phyloP scores from a whole-genome alignment of 1,140 invertebrate genomes.

The Plodia interpunctella region DNA sequence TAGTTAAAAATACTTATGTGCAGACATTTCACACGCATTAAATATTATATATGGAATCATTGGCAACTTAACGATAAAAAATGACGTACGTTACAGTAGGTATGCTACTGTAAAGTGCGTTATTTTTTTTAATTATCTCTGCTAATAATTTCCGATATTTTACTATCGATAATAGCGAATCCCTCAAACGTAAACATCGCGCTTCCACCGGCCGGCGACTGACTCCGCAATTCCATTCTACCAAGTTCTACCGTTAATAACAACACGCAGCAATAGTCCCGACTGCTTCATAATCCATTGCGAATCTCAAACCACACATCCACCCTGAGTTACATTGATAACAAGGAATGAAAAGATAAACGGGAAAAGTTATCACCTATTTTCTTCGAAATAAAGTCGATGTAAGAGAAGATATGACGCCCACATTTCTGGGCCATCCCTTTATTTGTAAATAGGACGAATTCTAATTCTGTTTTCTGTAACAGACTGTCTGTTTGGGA shows the following conservation, averaged over 20 bases:
- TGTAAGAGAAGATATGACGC: conserved; percentile 1
- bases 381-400: background rate
- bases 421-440: conserved; percentile 1
- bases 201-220: conserved; percentile 34
- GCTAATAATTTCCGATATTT: background rate
- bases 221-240: background rate
- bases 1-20: too few species aligned
- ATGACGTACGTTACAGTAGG: too few species aligned
- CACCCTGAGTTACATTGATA: background rate
- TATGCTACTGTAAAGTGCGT: too few species aligned
- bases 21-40: too few species aligned
- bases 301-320: background rate
- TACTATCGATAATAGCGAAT: conserved; percentile 23
- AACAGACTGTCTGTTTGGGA: background rate
- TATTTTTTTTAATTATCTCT: too few species aligned
- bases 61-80: too few species aligned
- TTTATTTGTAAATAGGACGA: conserved; percentile 11
- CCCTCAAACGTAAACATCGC: conserved; percentile 25
- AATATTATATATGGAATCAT: too few species aligned
- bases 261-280: too few species aligned
- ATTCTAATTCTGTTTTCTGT: conserved; percentile 4
- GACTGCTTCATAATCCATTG: background rate
- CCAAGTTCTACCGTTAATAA: too few species aligned
- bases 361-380: background rate
- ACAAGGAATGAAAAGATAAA: background rate